A percentile compares a stretch with the other conserved stretches of the same genome.
phyloP scores from a whole-genome alignment of 1,140 invertebrate genomes.

The Cyrtorhinus lividipennis region DNA sequence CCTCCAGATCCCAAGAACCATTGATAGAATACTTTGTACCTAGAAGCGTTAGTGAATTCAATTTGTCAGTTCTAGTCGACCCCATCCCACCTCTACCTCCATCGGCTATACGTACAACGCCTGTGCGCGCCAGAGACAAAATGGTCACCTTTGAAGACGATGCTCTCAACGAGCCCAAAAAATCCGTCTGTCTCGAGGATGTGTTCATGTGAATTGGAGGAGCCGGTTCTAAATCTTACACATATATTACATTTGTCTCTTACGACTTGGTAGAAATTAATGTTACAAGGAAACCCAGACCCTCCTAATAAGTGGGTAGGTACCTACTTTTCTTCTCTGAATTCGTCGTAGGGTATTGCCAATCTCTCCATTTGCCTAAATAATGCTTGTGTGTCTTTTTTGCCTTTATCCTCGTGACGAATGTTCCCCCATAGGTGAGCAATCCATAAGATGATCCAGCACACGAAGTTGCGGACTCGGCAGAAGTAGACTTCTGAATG shows the following conservation, averaged over 20 bases:
- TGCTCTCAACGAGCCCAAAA: constrained; percentile 30
- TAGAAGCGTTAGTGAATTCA: constrained; percentile 64
- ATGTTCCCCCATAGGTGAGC: no score
- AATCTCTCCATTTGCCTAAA: background rate
- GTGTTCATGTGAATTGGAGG: constrained; percentile 44
- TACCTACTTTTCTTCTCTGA: background rate
- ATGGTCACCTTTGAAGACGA: constrained; percentile 73
- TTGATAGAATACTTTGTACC: constrained; percentile 68
- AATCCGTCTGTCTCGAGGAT: constrained; percentile 32
- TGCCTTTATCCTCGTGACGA: no score
- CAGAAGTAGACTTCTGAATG: no score
- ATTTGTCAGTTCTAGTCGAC: constrained; percentile 44
- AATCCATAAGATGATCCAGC: no score
- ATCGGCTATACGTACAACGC: constrained; percentile 25
- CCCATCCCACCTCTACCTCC: constrained; percentile 36
- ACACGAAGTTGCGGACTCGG: no score
- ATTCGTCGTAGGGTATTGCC: background rate
- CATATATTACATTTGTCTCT: background rate
- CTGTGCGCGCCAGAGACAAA: constrained; percentile 42
- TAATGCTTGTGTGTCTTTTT: background rate
- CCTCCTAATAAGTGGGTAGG: background rate
- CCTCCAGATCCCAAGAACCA: constrained; percentile 34
- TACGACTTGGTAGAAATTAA: background rate
- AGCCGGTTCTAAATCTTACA: background rate
- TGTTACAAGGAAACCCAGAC: background rate